Base-by-base conservation (phyloP, 2,888 invertebrate genomes). In the Griposia aprilina region DNA sequence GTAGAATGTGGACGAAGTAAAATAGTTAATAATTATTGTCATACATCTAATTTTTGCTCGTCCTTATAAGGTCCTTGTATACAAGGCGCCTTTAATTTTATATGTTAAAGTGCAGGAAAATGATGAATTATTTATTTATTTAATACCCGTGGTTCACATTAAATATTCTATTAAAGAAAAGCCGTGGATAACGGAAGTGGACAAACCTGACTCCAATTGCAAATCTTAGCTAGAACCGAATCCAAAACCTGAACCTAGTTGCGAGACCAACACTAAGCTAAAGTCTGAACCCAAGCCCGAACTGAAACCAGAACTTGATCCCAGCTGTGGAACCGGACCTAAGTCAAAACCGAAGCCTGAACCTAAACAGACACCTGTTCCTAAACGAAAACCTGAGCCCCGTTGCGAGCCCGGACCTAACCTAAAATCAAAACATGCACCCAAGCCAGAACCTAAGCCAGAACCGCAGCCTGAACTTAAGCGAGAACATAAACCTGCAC, bases 321-420 rank as follows among this genome's bases (percentile, higher is more conserved):
- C 45, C 10, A 45, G 10, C 20, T 0, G 17, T 15, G 11, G 20
- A 0, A 17, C 57, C 1, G 20, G 41, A 41, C 6, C 55, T 1
- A 6, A 17, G 0, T n/a, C 36, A 17, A 2, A 15, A n/a, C 36
- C 36, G 0, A n/a, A 20, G 0, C n/a, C 55, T 0, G 17, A n/a
- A 36, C 10, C n/a, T 0, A n/a, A 23, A 3, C 17, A 17, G 0
- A n/a, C 15, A 3, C 55, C 36, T 0, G 6, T n/a, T n/a, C 15
- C 36, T 13, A 1, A 10, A 0, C 30, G 30, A 8, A 20, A 15
- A n/a, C 15, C 68, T 15, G 3, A 15, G 0, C n/a, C 69, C 0
- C 2, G 7, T 8, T n/a, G 26, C 2, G 17, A 50, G 0, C 11
- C n/a, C 1, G 41, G 20, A 11, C 11, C 41, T 3, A 57, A 41